phyloP scores from a whole-genome alignment of 2,113 vertebrate genomes.

The Dasyprocta punctata region DNA sequence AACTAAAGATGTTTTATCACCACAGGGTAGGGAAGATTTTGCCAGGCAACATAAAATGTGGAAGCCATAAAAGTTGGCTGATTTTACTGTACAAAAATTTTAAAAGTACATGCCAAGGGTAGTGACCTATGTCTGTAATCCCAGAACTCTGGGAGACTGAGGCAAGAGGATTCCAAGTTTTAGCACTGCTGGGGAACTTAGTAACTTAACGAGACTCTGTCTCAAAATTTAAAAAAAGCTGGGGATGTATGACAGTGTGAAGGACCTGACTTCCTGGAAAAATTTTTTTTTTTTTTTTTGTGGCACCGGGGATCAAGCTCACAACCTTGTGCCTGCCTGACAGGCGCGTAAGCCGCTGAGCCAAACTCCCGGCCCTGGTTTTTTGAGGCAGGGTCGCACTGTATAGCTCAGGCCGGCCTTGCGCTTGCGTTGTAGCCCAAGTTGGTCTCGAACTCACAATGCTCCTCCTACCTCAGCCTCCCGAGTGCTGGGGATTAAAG shows the following conservation, averaged over 20 bases:
- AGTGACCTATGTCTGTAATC: neutral
- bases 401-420: too few species aligned
- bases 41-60: neutral
- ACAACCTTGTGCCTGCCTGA: too few species aligned
- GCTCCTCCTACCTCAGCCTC: too few species aligned
- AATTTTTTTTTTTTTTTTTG: neutral
- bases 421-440: too few species aligned
- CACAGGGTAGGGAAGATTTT: neutral
- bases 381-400: too few species aligned
- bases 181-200: neutral
- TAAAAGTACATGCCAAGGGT: neutral
- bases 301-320: too few species aligned
- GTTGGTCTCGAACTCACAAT: too few species aligned
- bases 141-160: neutral
- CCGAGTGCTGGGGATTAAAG: too few species aligned
- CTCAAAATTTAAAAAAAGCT: neutral
- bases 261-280: neutral
- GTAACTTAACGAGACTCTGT: neutral
- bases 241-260: neutral
- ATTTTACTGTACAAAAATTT: conserved; percentile 12
- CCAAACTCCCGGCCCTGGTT: too few species aligned
- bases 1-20: neutral
- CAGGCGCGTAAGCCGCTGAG: too few species aligned
- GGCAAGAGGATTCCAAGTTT: neutral
- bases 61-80: neutral